Evolutionary conservation across 2,113 vertebrate species (phyloP).

Genomic region (Gavia stellata): DNA sequence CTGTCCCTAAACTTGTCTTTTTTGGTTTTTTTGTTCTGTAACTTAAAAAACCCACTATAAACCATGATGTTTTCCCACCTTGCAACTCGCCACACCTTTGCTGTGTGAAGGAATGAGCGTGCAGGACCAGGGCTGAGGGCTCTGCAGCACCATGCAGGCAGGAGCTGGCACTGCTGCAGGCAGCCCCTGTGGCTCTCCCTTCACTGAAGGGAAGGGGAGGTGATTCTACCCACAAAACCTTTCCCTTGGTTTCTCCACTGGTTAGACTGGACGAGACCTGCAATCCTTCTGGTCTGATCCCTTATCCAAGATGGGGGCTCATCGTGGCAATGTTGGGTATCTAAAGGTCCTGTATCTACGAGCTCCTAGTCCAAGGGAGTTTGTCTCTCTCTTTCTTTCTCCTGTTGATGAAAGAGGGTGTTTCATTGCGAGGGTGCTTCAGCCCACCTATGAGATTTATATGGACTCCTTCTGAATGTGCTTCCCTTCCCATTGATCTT

Average conservation of each 20-base stretch:
- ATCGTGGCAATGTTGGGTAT: neutral
- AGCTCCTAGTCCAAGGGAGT: neutral
- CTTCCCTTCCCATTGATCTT: neutral
- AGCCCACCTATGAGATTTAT: neutral
- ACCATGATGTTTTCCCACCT: neutral
- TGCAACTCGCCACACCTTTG: neutral
- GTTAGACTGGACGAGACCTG: neutral
- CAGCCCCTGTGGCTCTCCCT: neutral
- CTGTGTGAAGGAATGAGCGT: neutral
- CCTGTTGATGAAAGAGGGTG: neutral
- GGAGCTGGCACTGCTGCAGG: neutral
- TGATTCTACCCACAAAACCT: neutral
- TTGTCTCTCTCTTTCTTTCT: neutral
- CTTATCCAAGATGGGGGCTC: neutral
- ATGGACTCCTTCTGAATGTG: neutral
- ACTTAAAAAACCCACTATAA: neutral
- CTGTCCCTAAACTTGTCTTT: neutral
- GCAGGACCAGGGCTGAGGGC: neutral
- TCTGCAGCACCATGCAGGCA: neutral
- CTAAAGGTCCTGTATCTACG: neutral
- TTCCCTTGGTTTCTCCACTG: neutral
- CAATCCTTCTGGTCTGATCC: neutral
- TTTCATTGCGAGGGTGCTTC: neutral
- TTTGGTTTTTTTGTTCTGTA: neutral
- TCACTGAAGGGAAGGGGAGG: neutral